A percentile compares a stretch with the other conserved stretches of the same genome.
phyloP scores from a whole-genome alignment of 2,113 vertebrate species.

The Felis chaus region DNA sequence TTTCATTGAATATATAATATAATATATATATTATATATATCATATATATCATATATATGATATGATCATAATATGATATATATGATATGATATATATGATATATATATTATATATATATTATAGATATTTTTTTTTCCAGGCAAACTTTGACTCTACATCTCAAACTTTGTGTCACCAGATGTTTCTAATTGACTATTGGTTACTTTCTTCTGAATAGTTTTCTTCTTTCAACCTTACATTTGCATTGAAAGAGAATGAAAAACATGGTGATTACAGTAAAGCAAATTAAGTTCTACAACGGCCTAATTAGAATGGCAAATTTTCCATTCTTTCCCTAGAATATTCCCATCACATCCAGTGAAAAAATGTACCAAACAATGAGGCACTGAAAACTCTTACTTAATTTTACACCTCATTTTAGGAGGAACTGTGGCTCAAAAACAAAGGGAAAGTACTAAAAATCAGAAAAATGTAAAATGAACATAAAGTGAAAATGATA shows the following conservation, averaged over 20 bases:
- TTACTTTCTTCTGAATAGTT: background rate
- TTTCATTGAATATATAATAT: background rate
- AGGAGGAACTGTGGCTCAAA: background rate
- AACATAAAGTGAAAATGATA: background rate
- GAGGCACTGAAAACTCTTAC: constrained; percentile 18
- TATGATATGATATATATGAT: no score
- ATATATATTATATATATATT: no score
- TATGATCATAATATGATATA: no score
- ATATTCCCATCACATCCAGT: constrained; percentile 29
- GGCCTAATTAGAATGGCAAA: constrained; percentile 61
- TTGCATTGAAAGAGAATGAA: constrained; percentile 51
- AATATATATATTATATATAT: no score
- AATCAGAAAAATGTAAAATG: background rate
- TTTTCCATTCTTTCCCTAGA: constrained; percentile 56
- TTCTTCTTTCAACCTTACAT: constrained; percentile 49
- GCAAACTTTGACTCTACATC: background rate
- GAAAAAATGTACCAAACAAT: constrained; percentile 43
- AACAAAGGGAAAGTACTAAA: constrained; percentile 20
- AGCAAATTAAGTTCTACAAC: constrained; percentile 63
- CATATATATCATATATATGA: background rate
- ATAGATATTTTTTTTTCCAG: background rate
- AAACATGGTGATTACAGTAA: constrained; percentile 52
- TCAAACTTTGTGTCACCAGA: constrained; percentile 30
- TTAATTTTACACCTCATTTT: constrained; percentile 17
- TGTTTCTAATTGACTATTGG: constrained; percentile 28